Evolutionary conservation across 1,140 invertebrate species (phyloP), one percentile per base, ranked within the genome.

Genomic region (Cyphomyrmex costatus): DNA sequence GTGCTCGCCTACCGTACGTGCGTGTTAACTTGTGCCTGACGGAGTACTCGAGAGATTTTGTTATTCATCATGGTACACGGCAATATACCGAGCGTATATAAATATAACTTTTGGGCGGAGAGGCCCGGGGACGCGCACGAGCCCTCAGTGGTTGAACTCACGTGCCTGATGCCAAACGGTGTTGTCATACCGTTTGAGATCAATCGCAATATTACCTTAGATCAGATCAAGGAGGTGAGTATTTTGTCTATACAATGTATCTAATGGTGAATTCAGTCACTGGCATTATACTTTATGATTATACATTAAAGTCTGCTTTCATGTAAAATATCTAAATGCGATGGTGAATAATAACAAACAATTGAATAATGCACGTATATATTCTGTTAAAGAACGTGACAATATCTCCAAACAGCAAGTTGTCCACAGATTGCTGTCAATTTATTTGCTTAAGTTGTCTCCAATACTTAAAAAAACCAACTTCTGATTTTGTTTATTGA

Each of bases 121-220:
- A 95, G 95, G 86, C 95, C 96, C 56, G 96, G 96, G 51, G 96
- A 96, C 89, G 77, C 24, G 27, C 74, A 78, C 19, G 78, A 83
- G 30, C 36, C 36, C 30, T 19, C 85, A 19, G 94, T 95, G 65
- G 96, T 98, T 27, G 96, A 97, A 88, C 94, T 98, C 33, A 97
- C 97, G 88, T 98, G 98, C 93, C 95, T 98, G 60, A 96, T 98
- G 96, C 98, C 98, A 79, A 98, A 98, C 95, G 98, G 98, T 76
- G 96, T 98, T 91, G 95, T 97, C 90, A 97, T 98, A 88, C 96
- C 96, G 49, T 92, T 98, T 10, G 96, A 96, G 83, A 97, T 96
- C 21, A 97, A 96, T 91, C 96, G 96, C 89, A 97, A 97, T 95
- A 96, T 96, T 36, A 97, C 97, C 49, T 96, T 99, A 56, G 96